Percentiles rank a stretch among this genome's conserved stretches.
Evolutionary conservation across 35 echinoderm and acorn worm species (phyloP).

Genomic region (Ptychodera flava): DNA sequence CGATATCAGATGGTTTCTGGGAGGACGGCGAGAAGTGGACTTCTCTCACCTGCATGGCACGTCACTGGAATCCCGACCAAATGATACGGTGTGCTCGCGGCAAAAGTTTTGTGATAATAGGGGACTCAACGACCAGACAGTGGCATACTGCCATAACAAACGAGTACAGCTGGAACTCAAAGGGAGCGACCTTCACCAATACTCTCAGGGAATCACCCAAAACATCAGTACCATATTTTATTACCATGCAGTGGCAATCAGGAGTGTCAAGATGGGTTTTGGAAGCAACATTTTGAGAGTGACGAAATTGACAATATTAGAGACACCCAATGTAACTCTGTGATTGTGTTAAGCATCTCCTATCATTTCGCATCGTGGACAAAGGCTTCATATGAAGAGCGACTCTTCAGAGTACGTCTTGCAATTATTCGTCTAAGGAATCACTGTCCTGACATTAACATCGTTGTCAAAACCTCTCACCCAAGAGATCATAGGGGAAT

Average conservation of each 20-base stretch:
- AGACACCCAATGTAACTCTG: neutral
- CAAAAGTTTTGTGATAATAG: neutral
- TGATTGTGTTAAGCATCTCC: neutral
- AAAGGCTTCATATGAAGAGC: neutral
- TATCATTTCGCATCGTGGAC: neutral
- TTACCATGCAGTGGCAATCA: neutral
- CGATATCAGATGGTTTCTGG: neutral
- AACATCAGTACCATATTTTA: neutral
- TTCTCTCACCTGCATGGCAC: neutral
- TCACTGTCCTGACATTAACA: neutral
- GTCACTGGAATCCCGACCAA: neutral
- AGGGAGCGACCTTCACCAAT: neutral
- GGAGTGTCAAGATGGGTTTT: neutral
- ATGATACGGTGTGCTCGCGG: neutral
- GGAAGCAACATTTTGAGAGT: neutral
- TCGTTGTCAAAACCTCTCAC: neutral
- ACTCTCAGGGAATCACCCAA: neutral
- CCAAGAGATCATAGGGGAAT: neutral
- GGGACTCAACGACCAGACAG: neutral
- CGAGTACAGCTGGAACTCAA: neutral
- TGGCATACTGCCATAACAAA: neutral
- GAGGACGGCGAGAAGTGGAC: neutral
- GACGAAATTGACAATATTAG: neutral
- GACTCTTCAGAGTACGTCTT: neutral
- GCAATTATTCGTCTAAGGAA: neutral